Percentiles rank a stretch among this genome's conserved stretches.
Conservation (phyloP, 1,140 invertebrate genomes). For the Condylostylus longicornis region DNA sequence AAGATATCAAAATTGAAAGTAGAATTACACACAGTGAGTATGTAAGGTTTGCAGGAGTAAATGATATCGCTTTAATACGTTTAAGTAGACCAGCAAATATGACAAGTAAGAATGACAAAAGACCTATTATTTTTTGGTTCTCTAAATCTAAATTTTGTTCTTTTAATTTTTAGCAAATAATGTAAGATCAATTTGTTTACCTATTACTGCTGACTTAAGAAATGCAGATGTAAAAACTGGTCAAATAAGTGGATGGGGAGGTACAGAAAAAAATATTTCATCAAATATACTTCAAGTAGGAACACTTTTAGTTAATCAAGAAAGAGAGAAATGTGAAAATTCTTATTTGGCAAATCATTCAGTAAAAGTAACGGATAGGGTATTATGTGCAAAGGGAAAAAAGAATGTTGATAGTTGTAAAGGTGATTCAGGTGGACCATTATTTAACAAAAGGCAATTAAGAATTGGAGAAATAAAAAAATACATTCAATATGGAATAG, state of each 20-base stretch:
- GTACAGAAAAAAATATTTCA: slow-evolving; percentile 37
- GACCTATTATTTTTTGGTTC: neutral
- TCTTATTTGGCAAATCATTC: too few species aligned
- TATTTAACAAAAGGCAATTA: too few species aligned
- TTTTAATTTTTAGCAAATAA: too few species aligned
- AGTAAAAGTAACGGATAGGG: neutral
- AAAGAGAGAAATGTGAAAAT: too few species aligned
- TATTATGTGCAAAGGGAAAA: neutral
- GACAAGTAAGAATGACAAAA: neutral
- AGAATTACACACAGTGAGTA: slow-evolving; percentile 45
- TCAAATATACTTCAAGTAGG: too few species aligned
- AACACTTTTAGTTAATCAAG: too few species aligned
- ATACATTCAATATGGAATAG: too few species aligned
- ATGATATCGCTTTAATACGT: slow-evolving; percentile 50
- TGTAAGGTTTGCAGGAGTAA: slow-evolving; percentile 34
- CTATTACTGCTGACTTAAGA: too few species aligned
- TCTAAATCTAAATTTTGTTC: too few species aligned
- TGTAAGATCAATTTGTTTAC: too few species aligned
- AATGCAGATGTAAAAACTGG: neutral
- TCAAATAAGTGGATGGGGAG: slow-evolving; percentile 35
- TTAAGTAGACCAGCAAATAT: neutral
- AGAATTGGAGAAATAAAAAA: too few species aligned
- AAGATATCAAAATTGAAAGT: slow-evolving; percentile 41
- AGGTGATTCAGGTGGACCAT: slow-evolving; percentile 36
- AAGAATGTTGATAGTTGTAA: slow-evolving; percentile 38